Evolutionary conservation across 2,888 invertebrate species (phyloP), one percentile per base, ranked within the genome.

Genomic region (Bruchidius siliquastri): DNA sequence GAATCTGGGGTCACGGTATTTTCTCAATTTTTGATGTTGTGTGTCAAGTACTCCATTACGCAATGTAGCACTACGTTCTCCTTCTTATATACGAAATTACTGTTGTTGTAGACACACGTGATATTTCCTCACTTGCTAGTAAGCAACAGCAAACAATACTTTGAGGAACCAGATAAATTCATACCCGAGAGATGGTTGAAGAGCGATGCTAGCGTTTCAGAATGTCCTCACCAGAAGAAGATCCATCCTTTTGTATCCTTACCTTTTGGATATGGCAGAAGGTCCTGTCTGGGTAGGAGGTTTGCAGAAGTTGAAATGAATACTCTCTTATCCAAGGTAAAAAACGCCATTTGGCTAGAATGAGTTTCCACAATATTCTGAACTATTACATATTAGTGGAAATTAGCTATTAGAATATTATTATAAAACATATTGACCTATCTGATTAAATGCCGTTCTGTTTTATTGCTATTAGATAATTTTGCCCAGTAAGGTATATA

Each of bases 291-390:
- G 80, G 95, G 95, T 71, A 90, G 93, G 80, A 88, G 95, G 82
- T 94, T 95, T 85, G 94, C 95, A 21, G 94, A 95, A 87, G 92
- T 92, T 71, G 94, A 95, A 86, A 86, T 95, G 80, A 92, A 93
- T 81, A 90, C 92, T 77, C 85, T 93, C 80, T 84, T 93, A 70
- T 91, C 93, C n/a, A 93, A 93, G 90, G 93, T 93, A 86, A 78
- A 68, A 67, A 21, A 20, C 1, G 32, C 13, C 2, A n/a, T n/a
- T 21, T 22, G n/a, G n/a, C n/a, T n/a, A n/a, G n/a, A 68, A 21
- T 21, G 68, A 68, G 2, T 68, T 68, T n/a, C n/a, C n/a, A n/a
- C n/a, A n/a, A n/a, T n/a, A n/a, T n/a, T n/a, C n/a, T n/a, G n/a
- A n/a, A n/a, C n/a, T n/a, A n/a, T n/a, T n/a, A n/a, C n/a, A n/a